Conservation (phyloP, 2,888 invertebrate species). For the Colostygia pectinataria region DNA sequence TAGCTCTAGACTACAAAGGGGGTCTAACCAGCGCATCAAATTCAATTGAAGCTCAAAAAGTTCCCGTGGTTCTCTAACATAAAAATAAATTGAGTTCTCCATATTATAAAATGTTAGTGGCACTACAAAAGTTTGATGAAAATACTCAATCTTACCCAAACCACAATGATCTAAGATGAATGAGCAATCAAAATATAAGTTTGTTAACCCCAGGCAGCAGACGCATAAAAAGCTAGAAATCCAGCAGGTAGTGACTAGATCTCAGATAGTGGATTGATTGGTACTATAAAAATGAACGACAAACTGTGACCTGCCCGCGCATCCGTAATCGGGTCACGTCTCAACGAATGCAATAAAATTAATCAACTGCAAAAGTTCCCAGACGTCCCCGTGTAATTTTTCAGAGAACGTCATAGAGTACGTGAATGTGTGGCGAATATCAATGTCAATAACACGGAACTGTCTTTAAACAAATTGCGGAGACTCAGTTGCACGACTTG, state of each 20-base stretch:
- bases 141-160: slow-evolving; percentile 61
- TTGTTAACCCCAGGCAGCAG: slow-evolving; percentile 75
- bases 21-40: slow-evolving; percentile 39
- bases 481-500: slow-evolving; percentile 22
- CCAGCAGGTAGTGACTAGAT: slow-evolving; percentile 74
- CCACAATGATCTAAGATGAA: slow-evolving; percentile 80
- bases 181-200: slow-evolving; percentile 77
- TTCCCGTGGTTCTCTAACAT: slow-evolving; percentile 31
- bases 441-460: slow-evolving; percentile 53
- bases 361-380: slow-evolving; percentile 55
- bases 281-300: slow-evolving; percentile 74
- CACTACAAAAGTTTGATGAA: slow-evolving; percentile 56
- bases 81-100: slow-evolving; percentile 43
- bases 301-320: slow-evolving; percentile 61
- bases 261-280: slow-evolving; percentile 78
- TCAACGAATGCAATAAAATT: slow-evolving; percentile 60
- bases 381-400: slow-evolving; percentile 44
- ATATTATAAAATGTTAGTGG: slow-evolving; percentile 47
- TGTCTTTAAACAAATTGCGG: slow-evolving; percentile 32
- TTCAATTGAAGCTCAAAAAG: slow-evolving; percentile 44
- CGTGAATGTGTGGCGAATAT: slow-evolving; percentile 43
- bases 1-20: slow-evolving; percentile 53
- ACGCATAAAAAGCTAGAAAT: slow-evolving; percentile 80
- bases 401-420: slow-evolving; percentile 48
- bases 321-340: slow-evolving; percentile 71